Evolutionary conservation across 2,113 vertebrate species (phyloP), one percentile per base, ranked within the genome.

Genomic region (Carettochelys insculpta): DNA sequence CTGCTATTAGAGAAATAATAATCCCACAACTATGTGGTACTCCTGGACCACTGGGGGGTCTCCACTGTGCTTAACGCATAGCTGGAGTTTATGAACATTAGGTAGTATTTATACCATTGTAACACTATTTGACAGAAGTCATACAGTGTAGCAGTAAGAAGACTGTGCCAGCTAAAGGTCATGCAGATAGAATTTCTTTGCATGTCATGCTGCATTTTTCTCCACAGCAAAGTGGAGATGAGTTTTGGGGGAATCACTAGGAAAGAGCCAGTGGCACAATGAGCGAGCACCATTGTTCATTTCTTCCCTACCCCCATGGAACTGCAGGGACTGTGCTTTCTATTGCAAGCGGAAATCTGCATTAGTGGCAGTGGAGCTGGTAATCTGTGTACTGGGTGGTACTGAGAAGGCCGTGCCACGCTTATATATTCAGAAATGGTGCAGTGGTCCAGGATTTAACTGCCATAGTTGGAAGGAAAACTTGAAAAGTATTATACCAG

Each of bases 11-110:
- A 65, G 90, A 78, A 93, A 11, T 6, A 77, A 2, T 50, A 2
- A 5, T 82, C 2, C 0, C 41, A 52, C 84, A 31, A 61, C 54
- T 58, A 10, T 68, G 1, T 20, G 11, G 80, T 38, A 82, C n/a
- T 43, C 71, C 61, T 91, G 82, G 86, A 53, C 8, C 31, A 85
- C 43, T 17, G 16, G 1, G 6, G 81, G 83, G 27, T 9, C 47
- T 8, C 50, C 1, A 1, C 73, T 1, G 17, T 13, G 24, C 73
- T 91, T 93, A 93, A 83, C 82, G 77, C 79, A 75, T 91, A 34
- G 58, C 83, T 93, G 43, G 77, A 85, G 75, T 16, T 85, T 73
- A 10, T 12, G 77, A 11, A 22, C 81, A 80, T 53, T 82, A 92
- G 50, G 38, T 68, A 92, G 87, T 85, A 2, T 20, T 68, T 68